Evolutionary conservation across 2,113 vertebrate genomes (phyloP), one percentile per base, ranked within the genome.

Genomic region (Rhipidura dahli): DNA sequence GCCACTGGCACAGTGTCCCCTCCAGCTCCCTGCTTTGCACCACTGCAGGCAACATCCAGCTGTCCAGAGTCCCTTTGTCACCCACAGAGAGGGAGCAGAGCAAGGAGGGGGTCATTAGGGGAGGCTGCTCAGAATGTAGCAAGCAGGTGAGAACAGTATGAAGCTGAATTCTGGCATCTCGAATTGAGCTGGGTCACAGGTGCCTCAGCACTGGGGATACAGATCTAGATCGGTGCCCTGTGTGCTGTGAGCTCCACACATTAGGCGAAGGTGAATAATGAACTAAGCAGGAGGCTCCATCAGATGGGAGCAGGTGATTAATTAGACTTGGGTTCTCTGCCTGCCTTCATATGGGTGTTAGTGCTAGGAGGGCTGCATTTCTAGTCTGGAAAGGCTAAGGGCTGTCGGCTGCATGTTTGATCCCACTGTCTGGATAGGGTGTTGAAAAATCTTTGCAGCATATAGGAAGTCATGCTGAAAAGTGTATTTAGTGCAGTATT

Each of bases 61-160:
- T 61, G 33, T 45, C 1, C 0, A 0, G 15, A 31, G 35, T 40
- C 45, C 47, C 56, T 75, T 17, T 26, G 3, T 28, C 21, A 47
- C 13, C 50, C 8, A 0, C 37, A 70, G 61, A n/a, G 24, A 60
- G 54, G 45, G 47, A 72, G 54, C 39, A 73, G 23, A 59, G 40
- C 44, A 27, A 50, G 71, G 24, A 78, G 22, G 15, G 40, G 8
- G 5, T 4, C 1, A 2, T 24, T 2, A 51, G 45, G 30, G 26
- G 9, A 45, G 37, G 66, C n/a, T 51, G 40, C 66, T 79, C n/a
- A 51, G 81, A 71, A 4, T 22, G 20, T 2, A 50, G 21, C 24
- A 21, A 45, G 60, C 53, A 31, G 69, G 24, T 0, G 0, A 53
- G 39, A 40, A 37, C 21, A 63, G 42, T 57, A 68, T 2, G 26